Conservation (phyloP, 2,888 invertebrate species). For the Exocentrus adspersus region DNA sequence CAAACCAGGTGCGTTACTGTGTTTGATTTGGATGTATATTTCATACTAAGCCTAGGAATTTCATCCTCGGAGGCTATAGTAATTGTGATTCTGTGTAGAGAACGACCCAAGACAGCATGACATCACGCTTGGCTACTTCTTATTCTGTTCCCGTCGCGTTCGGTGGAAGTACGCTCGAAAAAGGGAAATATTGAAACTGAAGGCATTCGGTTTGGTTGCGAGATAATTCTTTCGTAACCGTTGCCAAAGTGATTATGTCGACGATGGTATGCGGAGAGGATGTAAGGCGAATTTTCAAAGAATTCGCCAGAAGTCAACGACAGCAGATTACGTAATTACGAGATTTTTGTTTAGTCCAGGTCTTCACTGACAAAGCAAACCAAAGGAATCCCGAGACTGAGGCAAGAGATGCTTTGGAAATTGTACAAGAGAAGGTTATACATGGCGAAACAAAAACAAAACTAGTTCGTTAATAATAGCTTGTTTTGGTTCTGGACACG, state of each 20-base stretch:
- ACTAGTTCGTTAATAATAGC: too few relatives aligned
- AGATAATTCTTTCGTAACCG: not conserved
- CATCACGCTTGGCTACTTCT: slow-evolving; percentile 61
- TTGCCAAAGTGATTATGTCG: not conserved
- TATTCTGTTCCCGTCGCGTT: slow-evolving; percentile 53
- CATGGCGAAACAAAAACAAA: too few relatives aligned
- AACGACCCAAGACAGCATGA: slow-evolving; percentile 61
- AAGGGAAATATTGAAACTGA: slow-evolving; percentile 38
- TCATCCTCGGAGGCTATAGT: slow-evolving; percentile 40
- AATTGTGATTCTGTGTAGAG: slow-evolving; percentile 60
- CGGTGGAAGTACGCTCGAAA: slow-evolving; percentile 48
- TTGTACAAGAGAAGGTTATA: too few relatives aligned
- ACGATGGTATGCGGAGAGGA: not conserved
- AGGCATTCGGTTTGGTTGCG: slow-evolving; percentile 10
- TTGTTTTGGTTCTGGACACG: too few relatives aligned
- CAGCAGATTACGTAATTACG: too few relatives aligned
- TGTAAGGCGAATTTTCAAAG: not conserved
- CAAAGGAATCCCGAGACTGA: too few relatives aligned
- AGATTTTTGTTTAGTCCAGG: too few relatives aligned
- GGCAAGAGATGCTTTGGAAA: too few relatives aligned
- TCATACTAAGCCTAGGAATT: slow-evolving; percentile 33
- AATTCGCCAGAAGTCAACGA: too few relatives aligned
- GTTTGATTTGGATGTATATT: slow-evolving; percentile 30
- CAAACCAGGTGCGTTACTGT: too few relatives aligned
- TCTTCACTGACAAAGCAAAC: too few relatives aligned